Evolutionary conservation across 2,797 vertebrate species (phyloP), one percentile per base, ranked within the genome.

Genomic region (Melopsittacus undulatus): DNA sequence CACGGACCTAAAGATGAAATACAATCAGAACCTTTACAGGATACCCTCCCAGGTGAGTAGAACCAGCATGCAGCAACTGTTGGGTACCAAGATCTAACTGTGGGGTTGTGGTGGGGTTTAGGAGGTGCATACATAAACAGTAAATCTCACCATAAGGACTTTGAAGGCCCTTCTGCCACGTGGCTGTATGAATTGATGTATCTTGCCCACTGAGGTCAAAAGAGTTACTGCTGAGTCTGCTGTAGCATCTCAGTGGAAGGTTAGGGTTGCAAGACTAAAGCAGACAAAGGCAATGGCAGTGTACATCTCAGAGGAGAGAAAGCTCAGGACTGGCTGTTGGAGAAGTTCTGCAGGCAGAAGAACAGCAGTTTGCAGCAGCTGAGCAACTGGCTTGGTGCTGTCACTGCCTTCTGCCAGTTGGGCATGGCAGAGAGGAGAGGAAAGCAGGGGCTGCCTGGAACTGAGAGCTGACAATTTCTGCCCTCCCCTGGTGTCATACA

Each of bases 1-100:
- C 96, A 94, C 43, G 23, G 97, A 97, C 24, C 94, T 99, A 72
- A 98, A 97, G 83, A 92, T 97, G 91, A 98, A 98, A 92, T 97
- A 98, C 91, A 79, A 92, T 77, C 98, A 98, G 95, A 97, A 97
- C 85, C 91, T 97, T 13, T 96, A 95, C 49, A 98, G 97, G 63
- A 96, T 95, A 64, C 92, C 98, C 5, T 90, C 90, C 2, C 96
- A 98, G 98, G 99, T 99, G 95, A 97, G 96, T 83, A 70, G 74
- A 45, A 46, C 36, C 17, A 59, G n/a, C 3, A 4, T 15, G 38
- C 30, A 22, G 14, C 18, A 9, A 17, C 46, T 21, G 13, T 5
- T 23, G 34, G 34, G 67, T 64, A 7, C 54, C 32, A 27, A 19
- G 45, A 32, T 45, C n/a, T 63, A 16, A 7, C 64, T 24, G 30